phyloP scores from a whole-genome alignment of 1,140 invertebrate species.

The Odontomachus brunneus region DNA sequence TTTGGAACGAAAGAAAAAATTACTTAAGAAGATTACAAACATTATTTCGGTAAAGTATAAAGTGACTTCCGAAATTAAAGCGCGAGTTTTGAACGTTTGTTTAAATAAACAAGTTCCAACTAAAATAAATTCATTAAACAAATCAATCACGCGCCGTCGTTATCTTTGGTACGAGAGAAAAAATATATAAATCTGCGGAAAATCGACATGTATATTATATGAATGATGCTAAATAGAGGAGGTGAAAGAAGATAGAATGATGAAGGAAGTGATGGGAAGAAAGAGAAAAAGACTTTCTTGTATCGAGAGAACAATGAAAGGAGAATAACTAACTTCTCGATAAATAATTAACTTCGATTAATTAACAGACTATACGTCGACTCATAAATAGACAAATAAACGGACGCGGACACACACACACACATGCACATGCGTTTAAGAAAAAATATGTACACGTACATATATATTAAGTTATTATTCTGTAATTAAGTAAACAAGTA shows the following conservation, averaged over 20 bases:
- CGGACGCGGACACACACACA: conserved; percentile 23
- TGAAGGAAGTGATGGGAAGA: neutral
- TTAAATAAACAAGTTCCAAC: conserved; percentile 6
- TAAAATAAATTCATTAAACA: conserved; percentile 36
- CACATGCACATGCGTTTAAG: conserved; percentile 15
- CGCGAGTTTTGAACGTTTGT: conserved; percentile 21
- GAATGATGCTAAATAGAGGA: too few relatives aligned
- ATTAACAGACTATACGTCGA: conserved; percentile 52
- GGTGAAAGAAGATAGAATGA: neutral
- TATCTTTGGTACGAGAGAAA: conserved; percentile 22
- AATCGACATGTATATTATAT: neutral
- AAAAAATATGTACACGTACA: conserved; percentile 26
- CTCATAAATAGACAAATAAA: conserved; percentile 21
- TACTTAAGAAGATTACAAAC: conserved; percentile 34
- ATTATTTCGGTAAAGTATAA: conserved; percentile 33
- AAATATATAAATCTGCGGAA: conserved; percentile 25
- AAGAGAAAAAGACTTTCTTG: neutral
- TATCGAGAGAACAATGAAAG: neutral
- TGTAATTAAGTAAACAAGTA: conserved; percentile 68
- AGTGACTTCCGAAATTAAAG: conserved; percentile 42
- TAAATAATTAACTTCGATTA: conserved; percentile 59
- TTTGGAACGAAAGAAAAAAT: conserved; percentile 27
- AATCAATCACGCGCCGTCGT: conserved; percentile 29
- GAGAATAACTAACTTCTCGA: conserved; percentile 50
- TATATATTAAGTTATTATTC: conserved; percentile 65